Evolutionary conservation across 2,888 invertebrate species (phyloP).

Genomic region (Cyrtodaria siliqua): DNA sequence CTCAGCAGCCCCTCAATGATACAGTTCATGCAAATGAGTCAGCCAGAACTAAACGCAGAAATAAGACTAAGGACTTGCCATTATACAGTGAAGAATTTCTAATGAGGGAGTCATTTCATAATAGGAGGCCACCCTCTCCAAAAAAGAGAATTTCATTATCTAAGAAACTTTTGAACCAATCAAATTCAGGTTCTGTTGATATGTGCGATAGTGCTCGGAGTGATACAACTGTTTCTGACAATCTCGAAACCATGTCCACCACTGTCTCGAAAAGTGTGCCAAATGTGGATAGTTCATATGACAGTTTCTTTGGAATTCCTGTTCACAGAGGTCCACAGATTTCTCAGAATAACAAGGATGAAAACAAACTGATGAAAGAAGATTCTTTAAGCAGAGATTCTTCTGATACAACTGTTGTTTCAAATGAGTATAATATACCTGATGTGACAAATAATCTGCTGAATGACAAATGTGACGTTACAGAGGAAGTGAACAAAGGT

Average conservation of each 20-base stretch:
- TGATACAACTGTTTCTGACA: neutral
- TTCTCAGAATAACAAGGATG: too few relatives aligned
- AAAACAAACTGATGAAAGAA: too few relatives aligned
- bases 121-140: slow-evolving; percentile 54
- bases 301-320: slow-evolving; percentile 52
- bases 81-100: slow-evolving; percentile 43
- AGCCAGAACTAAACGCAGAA: slow-evolving; percentile 42
- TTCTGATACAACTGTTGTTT: too few relatives aligned
- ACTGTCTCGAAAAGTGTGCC: neutral
- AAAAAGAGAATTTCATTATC: slow-evolving; percentile 43
- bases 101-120: slow-evolving; percentile 54
- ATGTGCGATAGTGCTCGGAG: neutral
- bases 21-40: slow-evolving; percentile 30
- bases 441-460: too few relatives aligned
- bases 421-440: too few relatives aligned
- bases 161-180: slow-evolving; percentile 36
- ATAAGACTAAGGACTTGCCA: slow-evolving; percentile 19
- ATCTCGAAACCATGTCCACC: neutral
- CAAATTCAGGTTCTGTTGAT: slow-evolving; percentile 1
- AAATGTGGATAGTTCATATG: slow-evolving; percentile 41
- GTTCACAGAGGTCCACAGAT: too few relatives aligned
- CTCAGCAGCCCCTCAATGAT: neutral
- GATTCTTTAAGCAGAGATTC: too few relatives aligned
- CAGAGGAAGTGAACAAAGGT: too few relatives aligned
- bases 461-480: too few relatives aligned